Conservation (phyloP, 2,888 invertebrate species). For the Mythimna loreyi region DNA sequence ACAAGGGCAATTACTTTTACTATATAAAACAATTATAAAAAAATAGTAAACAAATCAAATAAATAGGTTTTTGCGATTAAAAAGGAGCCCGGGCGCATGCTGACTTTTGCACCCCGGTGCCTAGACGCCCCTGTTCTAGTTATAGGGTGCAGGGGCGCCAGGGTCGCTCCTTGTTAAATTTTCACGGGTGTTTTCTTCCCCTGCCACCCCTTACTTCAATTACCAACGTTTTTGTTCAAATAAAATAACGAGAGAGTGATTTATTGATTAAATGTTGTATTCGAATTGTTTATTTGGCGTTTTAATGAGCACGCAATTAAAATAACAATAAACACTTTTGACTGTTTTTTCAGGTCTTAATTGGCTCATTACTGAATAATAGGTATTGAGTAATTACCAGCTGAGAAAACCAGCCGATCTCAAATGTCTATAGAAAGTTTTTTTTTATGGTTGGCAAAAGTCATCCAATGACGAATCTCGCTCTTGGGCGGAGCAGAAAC, state of each 20-base stretch:
- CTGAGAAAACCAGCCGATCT: no score
- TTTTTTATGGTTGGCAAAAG: no score
- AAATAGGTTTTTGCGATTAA: not conserved
- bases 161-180: slow-evolving; percentile 81
- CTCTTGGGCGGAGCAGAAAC: no score
- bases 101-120: not conserved
- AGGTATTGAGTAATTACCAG: no score
- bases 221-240: slow-evolving; percentile 47
- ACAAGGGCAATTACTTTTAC: no score
- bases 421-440: no score
- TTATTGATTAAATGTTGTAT: slow-evolving; percentile 45
- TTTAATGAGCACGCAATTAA: slow-evolving; percentile 7
- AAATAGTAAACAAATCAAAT: not conserved
- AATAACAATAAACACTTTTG: not conserved
- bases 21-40: no score
- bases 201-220: slow-evolving; percentile 57
- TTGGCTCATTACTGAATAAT: not conserved
- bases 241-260: slow-evolving; percentile 50
- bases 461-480: no score
- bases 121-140: not conserved
- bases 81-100: not conserved
- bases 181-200: slow-evolving; percentile 74
- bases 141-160: not conserved
- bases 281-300: not conserved
- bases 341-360: not conserved